Evolutionary conservation across 2,888 invertebrate genomes (phyloP), one percentile per base, ranked within the genome.

Genomic region (Ctenicera cuprea): DNA sequence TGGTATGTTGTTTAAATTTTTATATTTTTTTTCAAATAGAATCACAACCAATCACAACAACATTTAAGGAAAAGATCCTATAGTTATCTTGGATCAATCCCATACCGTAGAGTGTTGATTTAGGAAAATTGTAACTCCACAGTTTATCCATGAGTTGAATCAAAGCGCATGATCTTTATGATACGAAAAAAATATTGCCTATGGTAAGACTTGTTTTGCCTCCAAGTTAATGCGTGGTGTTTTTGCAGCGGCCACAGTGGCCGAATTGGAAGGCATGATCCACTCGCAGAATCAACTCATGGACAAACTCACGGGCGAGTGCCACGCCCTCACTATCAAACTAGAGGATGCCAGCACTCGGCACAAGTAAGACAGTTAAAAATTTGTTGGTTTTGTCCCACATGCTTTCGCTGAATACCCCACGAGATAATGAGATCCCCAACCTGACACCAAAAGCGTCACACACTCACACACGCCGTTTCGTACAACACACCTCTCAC

Each of bases 241-340:
- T 86, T 84, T 91, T 92, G 89, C 93, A 95, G 95, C 93, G 91
- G 93, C 94, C 90, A 95, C 94, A 87, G 95, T 95, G 89, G 92
- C 93, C 90, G 95, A 94, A 90, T 92, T 96, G 90, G 95, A 95
- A 91, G 92, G 93, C 88, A 93, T 95, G 93, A 92, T 96, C 90
- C 93, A 93, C 89, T 94, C 93, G 89, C 95, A 96, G 92, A 95
- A 94, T 92, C 93, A 93, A 92, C 94, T 95, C 92, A 94, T 95
- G 93, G 95, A 95, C 91, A 95, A 94, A 92, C 92, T 96, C 89
- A 94, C 95, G 87, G 91, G 91, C 87, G 95, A 96, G 90, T 95
- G 95, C 91, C 95, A 94, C 90, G 91, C 91, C 89, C 92, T 96
- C 89, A 95, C 95, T 87, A 91, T 93, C 90, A 95, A 94, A 91